Evolutionary conservation across 2,113 vertebrate genomes (phyloP).

Genomic region (Anseranas semipalmata): DNA sequence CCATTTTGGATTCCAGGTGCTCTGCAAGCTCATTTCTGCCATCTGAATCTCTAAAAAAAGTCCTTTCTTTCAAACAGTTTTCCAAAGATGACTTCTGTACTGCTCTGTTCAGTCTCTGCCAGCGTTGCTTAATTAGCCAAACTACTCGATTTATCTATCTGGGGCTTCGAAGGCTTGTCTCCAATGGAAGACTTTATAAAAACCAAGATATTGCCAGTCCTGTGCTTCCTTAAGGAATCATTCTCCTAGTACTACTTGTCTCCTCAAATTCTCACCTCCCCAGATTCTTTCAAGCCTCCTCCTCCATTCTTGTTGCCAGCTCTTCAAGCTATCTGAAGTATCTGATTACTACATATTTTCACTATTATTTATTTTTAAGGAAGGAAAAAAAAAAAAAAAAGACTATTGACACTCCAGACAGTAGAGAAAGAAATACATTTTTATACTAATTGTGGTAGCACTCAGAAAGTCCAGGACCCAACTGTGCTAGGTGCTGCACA

Average conservation of each 20-base stretch:
- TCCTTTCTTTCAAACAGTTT: not conserved
- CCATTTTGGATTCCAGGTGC: not conserved
- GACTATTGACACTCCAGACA: not conserved
- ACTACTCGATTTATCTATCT: accelerated
- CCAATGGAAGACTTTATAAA: accelerated
- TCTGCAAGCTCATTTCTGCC: not conserved
- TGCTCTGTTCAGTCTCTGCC: not conserved
- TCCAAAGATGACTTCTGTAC: not conserved
- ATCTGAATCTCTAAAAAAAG: not conserved
- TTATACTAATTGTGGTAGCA: not conserved
- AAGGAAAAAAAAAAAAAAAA: no score
- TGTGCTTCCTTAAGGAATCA: not conserved
- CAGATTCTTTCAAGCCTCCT: not conserved
- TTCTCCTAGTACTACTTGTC: not conserved
- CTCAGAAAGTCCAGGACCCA: not conserved
- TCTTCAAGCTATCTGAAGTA: not conserved
- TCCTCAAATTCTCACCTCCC: not conserved
- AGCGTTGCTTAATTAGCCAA: not conserved
- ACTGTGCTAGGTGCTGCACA: not conserved
- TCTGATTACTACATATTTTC: not conserved
- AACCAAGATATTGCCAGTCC: not conserved
- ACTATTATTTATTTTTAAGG: not conserved
- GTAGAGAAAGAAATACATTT: not conserved
- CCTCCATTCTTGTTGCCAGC: not conserved
- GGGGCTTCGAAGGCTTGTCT: not conserved